Percentiles rank a stretch among this genome's conserved stretches.
Evolutionary conservation across 2,888 invertebrate genomes (phyloP).

Genomic region (Lepidocyrtoides sp.): DNA sequence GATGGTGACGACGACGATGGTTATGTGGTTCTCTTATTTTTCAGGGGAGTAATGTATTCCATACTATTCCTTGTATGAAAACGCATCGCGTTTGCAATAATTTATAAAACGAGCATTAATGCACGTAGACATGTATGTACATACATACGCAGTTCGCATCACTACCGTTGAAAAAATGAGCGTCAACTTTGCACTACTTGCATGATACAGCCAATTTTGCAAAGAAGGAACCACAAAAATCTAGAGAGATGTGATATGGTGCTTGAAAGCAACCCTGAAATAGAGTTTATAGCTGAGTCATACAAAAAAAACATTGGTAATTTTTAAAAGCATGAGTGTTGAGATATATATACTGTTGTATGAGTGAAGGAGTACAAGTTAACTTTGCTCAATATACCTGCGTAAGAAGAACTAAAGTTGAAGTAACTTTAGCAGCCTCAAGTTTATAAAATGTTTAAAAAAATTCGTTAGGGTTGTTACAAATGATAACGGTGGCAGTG

Average conservation of each 20-base stretch:
- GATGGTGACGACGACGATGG: constrained; percentile 60
- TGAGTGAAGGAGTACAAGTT: too few species aligned
- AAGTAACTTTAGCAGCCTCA: not conserved
- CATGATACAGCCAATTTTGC: constrained; percentile 41
- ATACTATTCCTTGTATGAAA: not conserved
- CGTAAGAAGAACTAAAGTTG: not conserved
- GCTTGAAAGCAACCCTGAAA: constrained; percentile 69
- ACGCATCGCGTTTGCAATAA: not conserved
- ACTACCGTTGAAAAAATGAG: constrained; percentile 38
- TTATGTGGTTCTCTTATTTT: constrained; percentile 65
- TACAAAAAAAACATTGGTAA: constrained; percentile 24
- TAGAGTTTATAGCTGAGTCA: constrained; percentile 63
- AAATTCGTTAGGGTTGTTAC: constrained; percentile 1
- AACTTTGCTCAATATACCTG: constrained; percentile 30
- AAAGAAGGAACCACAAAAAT: constrained; percentile 44
- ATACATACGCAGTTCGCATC: not conserved
- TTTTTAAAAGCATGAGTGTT: not conserved
- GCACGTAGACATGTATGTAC: not conserved
- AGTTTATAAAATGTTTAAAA: not conserved
- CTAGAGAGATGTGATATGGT: not conserved
- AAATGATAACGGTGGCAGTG: not conserved
- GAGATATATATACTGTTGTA: too few species aligned
- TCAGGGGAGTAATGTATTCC: constrained; percentile 19
- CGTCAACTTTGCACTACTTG: constrained; percentile 15
- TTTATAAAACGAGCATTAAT: not conserved